These are phyloP conservation scores for Rhamnusium bicolor DNA, from an alignment of 2,888 invertebrate species.

Conservation along the genomic window DNA sequence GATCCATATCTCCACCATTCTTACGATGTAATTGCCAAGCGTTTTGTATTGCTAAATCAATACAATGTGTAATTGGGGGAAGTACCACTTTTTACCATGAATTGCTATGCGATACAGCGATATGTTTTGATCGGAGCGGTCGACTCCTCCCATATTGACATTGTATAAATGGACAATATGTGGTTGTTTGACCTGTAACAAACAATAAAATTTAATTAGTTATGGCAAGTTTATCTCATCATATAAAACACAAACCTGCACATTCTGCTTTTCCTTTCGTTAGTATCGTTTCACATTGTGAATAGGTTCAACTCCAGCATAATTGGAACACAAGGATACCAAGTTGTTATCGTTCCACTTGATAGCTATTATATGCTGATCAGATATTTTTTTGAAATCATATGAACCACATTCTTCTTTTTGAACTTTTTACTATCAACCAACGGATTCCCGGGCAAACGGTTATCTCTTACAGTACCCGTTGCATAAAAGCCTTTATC, in stretches of 20 bases:
- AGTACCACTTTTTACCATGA: constrained; percentile 59
- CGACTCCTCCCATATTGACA: constrained; percentile 56
- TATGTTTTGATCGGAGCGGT: constrained; percentile 57
- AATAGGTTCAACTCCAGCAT: not conserved
- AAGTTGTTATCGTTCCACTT: constrained; percentile 51
- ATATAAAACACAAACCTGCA: not conserved
- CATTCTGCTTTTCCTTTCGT: not conserved
- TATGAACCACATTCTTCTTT: constrained; percentile 36
- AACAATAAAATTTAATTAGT: not conserved
- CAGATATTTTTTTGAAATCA: constrained; percentile 28
- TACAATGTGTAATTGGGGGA: constrained; percentile 55
- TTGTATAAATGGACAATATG: constrained; percentile 50
- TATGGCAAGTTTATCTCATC: too few species aligned
- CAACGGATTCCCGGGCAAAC: constrained; percentile 14
- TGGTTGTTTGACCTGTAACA: constrained; percentile 45
- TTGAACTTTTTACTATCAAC: constrained; percentile 28
- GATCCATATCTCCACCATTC: constrained; percentile 38
- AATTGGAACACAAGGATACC: constrained; percentile 36
- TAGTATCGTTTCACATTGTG: constrained; percentile 10
- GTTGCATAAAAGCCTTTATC: constrained; percentile 33
- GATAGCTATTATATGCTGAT: constrained; percentile 10
- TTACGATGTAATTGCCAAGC: constrained; percentile 55
- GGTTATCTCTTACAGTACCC: constrained; percentile 42
- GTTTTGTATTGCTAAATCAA: constrained; percentile 58
- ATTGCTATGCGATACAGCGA: constrained; percentile 44